Percentiles rank a stretch among this genome's conserved stretches.
phyloP scores from a whole-genome alignment of 2,113 vertebrate genomes.

The Eulemur rufifrons region DNA sequence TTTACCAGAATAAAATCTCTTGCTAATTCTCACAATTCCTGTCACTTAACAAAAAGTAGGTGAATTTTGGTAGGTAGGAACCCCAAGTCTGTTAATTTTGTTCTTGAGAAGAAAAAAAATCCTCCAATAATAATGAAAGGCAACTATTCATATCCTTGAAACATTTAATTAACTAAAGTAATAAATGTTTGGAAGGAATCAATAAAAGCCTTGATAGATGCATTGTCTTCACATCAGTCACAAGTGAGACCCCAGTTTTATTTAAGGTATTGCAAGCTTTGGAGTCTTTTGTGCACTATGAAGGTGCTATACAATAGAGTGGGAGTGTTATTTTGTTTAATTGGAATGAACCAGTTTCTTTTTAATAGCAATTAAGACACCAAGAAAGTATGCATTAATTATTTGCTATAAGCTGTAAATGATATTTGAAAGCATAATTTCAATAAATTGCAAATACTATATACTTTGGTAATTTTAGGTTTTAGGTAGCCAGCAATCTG shows the following conservation, averaged over 20 bases:
- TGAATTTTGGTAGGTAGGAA: conserved; percentile 14
- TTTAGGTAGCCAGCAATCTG: conserved; percentile 59
- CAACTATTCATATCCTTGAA: conserved; percentile 60
- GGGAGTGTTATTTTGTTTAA: conserved; percentile 63
- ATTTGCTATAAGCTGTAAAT: conserved; percentile 71
- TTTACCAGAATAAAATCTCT: conserved; percentile 26
- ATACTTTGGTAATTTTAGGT: conserved; percentile 50
- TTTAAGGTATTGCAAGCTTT: conserved; percentile 2
- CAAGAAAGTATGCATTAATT: conserved; percentile 65
- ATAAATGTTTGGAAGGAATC: conserved; percentile 57
- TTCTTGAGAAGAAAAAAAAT: background rate
- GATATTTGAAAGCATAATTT: conserved; percentile 71
- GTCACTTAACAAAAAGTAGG: conserved; percentile 15
- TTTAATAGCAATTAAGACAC: conserved; percentile 72
- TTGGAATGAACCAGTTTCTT: conserved; percentile 34
- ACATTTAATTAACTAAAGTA: conserved; percentile 53
- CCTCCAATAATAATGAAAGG: conserved; percentile 66
- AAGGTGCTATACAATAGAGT: background rate
- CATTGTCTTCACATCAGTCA: conserved; percentile 60
- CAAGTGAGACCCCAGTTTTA: conserved; percentile 9
- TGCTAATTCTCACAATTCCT: background rate
- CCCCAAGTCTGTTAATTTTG: conserved; percentile 49
- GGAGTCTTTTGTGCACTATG: background rate
- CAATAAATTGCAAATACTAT: conserved; percentile 50
- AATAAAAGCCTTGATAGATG: conserved; percentile 53